Evolutionary conservation across 2,113 vertebrate species (phyloP), one percentile per base, ranked within the genome.

Genomic region (Labrus mixtus): DNA sequence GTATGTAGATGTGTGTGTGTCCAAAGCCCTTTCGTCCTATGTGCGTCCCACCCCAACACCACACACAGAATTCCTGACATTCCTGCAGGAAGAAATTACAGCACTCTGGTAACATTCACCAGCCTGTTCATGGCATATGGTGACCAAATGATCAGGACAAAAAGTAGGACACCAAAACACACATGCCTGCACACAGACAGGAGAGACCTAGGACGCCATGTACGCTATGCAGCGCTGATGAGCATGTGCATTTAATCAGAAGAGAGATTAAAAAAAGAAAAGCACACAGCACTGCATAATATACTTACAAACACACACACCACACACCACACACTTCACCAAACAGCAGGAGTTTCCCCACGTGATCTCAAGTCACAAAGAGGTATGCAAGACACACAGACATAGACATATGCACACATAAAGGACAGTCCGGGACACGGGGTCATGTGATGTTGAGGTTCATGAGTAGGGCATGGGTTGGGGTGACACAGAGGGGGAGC

Each of bases 41-140:
- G 78, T 66, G 56, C 8, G 85, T 84, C 84, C 86, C 84, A 86
- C 73, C 84, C 84, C 63, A 66, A 86, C 88, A 86, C 90, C 84
- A 84, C 90, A 88, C 75, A 72, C 67, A 78, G 70, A 85, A 93
- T 92, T 93, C 92, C 59, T 88, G 57, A 83, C 79, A 91, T 93
- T 90, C 88, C 81, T 78, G 65, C 36, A 58, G 60, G 83, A 82
- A 84, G 22, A 87, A 87, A 90, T 85, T 83, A 82, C 85, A 86
- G 87, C 81, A 83, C 85, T 83, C 61, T 41, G 83, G 79, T 78
- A 89, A 85, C 37, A 39, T 70, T 91, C 86, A 84, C 73, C 83
- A 79, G 86, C 39, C 82, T 57, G 76, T 54, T 78, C 73, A 65
- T 82, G 80, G 72, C 83, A 88, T 63, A 88, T 76, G 76, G 85